These are phyloP conservation scores for Acanthacorydalis orientalis DNA, from an alignment of 2,888 invertebrate genomes.

Conservation along the genomic window DNA sequence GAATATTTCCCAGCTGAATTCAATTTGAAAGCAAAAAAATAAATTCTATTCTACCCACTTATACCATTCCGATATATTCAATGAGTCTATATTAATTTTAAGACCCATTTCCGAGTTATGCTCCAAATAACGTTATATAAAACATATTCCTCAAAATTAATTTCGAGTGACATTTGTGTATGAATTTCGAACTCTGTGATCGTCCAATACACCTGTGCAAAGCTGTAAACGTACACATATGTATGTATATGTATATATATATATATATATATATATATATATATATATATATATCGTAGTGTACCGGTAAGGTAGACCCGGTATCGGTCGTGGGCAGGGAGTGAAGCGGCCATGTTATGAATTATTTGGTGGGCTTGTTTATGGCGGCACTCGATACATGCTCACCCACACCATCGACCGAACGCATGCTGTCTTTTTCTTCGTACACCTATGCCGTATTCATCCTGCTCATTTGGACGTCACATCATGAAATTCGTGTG, in stretches of 20 bases:
- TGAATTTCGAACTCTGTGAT: not conserved
- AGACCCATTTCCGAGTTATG: too few relatives aligned
- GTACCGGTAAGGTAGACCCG: too few relatives aligned
- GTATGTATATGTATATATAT: not conserved
- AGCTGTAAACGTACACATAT: not conserved
- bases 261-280: not conserved
- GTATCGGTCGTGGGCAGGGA: not conserved
- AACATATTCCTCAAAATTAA: not conserved
- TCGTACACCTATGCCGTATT: too few relatives aligned
- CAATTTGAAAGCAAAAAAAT: too few relatives aligned
- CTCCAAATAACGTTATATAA: not conserved
- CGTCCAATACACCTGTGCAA: not conserved
- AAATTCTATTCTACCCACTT: too few relatives aligned
- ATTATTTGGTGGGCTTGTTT: conserved; percentile 6
- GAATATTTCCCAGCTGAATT: too few relatives aligned
- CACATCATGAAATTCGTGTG: too few relatives aligned
- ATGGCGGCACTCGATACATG: conserved; percentile 6
- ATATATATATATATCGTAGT: too few relatives aligned
- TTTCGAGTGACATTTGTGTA: not conserved
- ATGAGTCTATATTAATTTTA: too few relatives aligned
- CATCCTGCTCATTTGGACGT: too few relatives aligned
- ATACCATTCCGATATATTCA: too few relatives aligned
- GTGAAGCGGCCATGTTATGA: conserved; percentile 3
- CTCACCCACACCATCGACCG: not conserved
- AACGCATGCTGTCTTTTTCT: not conserved